A percentile compares a stretch with the other conserved stretches of the same genome.
Evolutionary conservation across 2,888 invertebrate genomes (phyloP).

Genomic region (Troides oblongomaculatus): DNA sequence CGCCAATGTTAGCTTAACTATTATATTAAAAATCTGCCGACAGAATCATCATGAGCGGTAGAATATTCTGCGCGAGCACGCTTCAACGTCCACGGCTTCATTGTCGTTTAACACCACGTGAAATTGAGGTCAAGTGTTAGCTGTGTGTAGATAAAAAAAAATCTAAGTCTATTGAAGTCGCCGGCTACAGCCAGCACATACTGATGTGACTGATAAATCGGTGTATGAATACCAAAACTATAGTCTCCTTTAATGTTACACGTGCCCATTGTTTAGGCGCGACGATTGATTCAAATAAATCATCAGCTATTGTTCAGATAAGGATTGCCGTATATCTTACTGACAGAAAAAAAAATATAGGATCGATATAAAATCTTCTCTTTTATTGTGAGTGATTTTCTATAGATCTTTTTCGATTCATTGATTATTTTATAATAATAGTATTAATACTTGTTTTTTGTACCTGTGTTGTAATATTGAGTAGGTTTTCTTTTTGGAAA

Average conservation of each 20-base stretch:
- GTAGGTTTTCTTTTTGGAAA: no score
- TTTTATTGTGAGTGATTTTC: neutral
- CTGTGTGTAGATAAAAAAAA: no score
- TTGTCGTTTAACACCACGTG: no score
- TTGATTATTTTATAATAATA: neutral
- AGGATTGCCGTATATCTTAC: neutral
- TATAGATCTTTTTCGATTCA: neutral
- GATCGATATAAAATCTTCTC: neutral
- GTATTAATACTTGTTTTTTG: no score
- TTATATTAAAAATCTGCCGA: no score
- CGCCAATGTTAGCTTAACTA: no score
- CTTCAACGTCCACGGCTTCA: no score
- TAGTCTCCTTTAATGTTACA: constrained; percentile 5
- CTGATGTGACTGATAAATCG: neutral
- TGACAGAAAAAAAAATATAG: neutral
- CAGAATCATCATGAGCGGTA: no score
- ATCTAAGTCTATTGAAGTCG: neutral
- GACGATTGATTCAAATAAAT: constrained; percentile 9
- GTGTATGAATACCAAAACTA: neutral
- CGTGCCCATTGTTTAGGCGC: constrained; percentile 20
- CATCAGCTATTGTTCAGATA: constrained; percentile 16
- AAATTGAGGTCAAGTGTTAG: no score
- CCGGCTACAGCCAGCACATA: neutral
- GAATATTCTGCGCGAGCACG: no score
- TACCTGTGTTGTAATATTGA: no score